Evolutionary conservation across 2,888 invertebrate species (phyloP).

Genomic region (Hydropsyche betteni): DNA sequence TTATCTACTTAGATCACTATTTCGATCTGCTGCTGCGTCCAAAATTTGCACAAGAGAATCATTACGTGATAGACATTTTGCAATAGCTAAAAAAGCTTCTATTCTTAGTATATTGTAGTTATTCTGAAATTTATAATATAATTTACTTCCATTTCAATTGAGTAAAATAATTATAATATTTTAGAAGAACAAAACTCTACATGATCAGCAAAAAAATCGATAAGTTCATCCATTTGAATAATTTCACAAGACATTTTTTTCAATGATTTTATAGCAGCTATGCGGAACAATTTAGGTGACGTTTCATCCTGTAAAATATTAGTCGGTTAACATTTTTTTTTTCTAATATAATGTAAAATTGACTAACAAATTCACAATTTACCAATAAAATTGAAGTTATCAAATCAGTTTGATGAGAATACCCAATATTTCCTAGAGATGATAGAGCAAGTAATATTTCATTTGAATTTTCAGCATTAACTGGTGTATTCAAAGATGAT

Average conservation of each 20-base stretch:
- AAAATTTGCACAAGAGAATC: constrained; percentile 14
- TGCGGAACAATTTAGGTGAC: not conserved
- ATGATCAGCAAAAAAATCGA: constrained; percentile 25
- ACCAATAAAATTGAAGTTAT: constrained; percentile 27
- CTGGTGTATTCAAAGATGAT: not conserved
- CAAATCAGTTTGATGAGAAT: constrained; percentile 29
- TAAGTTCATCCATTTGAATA: constrained; percentile 14
- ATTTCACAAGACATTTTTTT: constrained; percentile 28
- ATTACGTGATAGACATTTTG: constrained; percentile 35
- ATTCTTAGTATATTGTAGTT: constrained; percentile 40
- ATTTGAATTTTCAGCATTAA: not conserved
- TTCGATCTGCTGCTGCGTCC: not conserved
- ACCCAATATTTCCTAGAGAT: constrained; percentile 37
- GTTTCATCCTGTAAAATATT: constrained; percentile 36
- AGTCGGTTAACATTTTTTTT: not conserved
- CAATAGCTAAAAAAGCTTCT: constrained; percentile 33
- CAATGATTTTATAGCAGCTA: constrained; percentile 28
- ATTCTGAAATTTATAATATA: constrained; percentile 6
- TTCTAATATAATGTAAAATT: no score
- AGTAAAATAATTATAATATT: no score
- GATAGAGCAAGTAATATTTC: constrained; percentile 8
- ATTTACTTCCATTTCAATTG: no score
- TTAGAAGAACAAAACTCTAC: not conserved
- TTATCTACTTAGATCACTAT: no score
- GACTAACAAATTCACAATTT: not conserved